phyloP scores from a whole-genome alignment of 1,140 invertebrate genomes.

The Drosophila takahashii region DNA sequence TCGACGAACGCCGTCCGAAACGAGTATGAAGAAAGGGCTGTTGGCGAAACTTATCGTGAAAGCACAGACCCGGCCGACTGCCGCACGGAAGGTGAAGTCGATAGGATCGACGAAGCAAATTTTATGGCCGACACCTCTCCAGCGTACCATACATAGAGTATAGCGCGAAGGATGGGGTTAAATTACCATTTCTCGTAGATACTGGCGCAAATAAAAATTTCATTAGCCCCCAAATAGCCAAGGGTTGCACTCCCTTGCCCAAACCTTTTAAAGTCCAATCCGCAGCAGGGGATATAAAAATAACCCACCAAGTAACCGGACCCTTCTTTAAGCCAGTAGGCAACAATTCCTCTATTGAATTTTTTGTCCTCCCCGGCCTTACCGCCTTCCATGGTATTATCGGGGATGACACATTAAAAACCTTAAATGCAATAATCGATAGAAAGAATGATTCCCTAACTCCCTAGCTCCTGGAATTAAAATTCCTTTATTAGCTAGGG shows the following conservation, averaged over 20 bases:
- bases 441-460: neutral
- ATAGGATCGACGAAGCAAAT: neutral
- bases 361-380: no score
- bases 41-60: no score
- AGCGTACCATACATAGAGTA: neutral
- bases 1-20: no score
- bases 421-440: neutral
- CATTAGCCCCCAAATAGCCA: neutral
- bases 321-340: no score
- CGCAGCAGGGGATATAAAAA: no score
- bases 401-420: neutral
- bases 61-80: no score
- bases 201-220: slow-evolving; percentile 31
- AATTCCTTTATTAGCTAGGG: neutral
- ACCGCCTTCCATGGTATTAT: no score
- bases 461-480: neutral
- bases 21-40: no score
- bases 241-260: no score
- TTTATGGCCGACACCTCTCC: slow-evolving; percentile 1
- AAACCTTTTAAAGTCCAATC: no score
- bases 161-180: neutral
- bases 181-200: neutral
- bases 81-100: neutral
- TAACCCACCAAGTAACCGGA: no score
- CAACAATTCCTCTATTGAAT: no score